Evolutionary conservation across 92 coral and sea anemone genomes (phyloP).

Genomic region (Porites divaricata): DNA sequence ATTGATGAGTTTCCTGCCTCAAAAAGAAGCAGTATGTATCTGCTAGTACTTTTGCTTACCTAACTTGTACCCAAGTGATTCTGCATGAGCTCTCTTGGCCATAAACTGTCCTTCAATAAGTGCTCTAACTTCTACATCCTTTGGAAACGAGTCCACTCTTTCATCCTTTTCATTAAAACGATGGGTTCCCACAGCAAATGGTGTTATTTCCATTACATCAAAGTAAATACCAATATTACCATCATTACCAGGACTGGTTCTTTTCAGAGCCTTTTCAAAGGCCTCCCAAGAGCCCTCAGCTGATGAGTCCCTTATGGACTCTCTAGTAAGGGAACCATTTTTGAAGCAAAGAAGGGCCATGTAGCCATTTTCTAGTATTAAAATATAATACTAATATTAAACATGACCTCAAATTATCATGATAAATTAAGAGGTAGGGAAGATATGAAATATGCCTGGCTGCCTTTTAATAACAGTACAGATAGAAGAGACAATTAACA

Average conservation of each 20-base stretch:
- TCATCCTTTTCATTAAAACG: slow-evolving; percentile 77
- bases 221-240: slow-evolving; percentile 98
- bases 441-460: too few relatives aligned
- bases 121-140: slow-evolving; percentile 90
- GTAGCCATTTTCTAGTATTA: slow-evolving; percentile 75
- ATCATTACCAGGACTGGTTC: slow-evolving; percentile 86
- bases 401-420: too few relatives aligned
- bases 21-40: not conserved
- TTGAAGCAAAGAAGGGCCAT: slow-evolving; percentile 98
- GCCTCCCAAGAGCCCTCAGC: slow-evolving; percentile 90
- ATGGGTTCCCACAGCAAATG: slow-evolving; percentile 92
- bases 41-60: slow-evolving; percentile 60
- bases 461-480: too few relatives aligned
- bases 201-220: slow-evolving; percentile 90
- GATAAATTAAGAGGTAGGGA: too few relatives aligned
- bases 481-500: too few relatives aligned
- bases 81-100: slow-evolving; percentile 97
- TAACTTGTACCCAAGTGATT: slow-evolving; percentile 81
- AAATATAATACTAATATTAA: too few relatives aligned
- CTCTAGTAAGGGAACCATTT: slow-evolving; percentile 95
- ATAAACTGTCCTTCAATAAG: slow-evolving; percentile 93
- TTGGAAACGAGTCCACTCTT: slow-evolving; percentile 74
- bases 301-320: slow-evolving; percentile 80
- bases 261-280: slow-evolving; percentile 73
- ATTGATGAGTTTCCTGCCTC: too few relatives aligned